Evolutionary conservation across 1,140 invertebrate species (phyloP).

Genomic region (Sesamia nonagrioides): DNA sequence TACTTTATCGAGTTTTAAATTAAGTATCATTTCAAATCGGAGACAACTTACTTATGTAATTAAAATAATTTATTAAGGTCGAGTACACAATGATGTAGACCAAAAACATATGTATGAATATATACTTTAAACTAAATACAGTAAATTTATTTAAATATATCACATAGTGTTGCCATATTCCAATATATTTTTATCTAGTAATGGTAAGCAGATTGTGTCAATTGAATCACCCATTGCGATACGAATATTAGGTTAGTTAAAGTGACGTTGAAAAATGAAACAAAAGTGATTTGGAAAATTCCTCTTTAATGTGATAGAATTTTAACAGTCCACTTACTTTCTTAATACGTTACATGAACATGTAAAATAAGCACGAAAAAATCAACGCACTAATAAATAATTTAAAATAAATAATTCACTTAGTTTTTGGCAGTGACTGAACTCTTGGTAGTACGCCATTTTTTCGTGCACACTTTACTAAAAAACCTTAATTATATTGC

Average conservation of each 20-base stretch:
- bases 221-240: constrained; percentile 76
- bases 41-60: too few species aligned
- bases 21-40: too few species aligned
- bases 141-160: not conserved
- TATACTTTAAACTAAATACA: too few species aligned
- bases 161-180: constrained; percentile 59
- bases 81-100: too few species aligned
- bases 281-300: constrained; percentile 65
- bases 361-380: constrained; percentile 40
- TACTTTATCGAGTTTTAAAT: too few species aligned
- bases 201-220: constrained; percentile 81
- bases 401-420: constrained; percentile 11
- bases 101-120: too few species aligned
- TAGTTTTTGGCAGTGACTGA: constrained; percentile 18
- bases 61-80: too few species aligned
- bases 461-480: constrained; percentile 48
- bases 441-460: not conserved
- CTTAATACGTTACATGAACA: constrained; percentile 48
- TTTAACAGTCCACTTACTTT: constrained; percentile 83
- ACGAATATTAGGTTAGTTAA: constrained; percentile 52
- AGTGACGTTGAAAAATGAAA: constrained; percentile 69
- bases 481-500: constrained; percentile 50
- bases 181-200: constrained; percentile 55
- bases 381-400: constrained; percentile 26
- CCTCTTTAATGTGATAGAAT: constrained; percentile 80